phyloP scores from a whole-genome alignment of 2,797 vertebrate species.

The Neosilurus hyrtlii region DNA sequence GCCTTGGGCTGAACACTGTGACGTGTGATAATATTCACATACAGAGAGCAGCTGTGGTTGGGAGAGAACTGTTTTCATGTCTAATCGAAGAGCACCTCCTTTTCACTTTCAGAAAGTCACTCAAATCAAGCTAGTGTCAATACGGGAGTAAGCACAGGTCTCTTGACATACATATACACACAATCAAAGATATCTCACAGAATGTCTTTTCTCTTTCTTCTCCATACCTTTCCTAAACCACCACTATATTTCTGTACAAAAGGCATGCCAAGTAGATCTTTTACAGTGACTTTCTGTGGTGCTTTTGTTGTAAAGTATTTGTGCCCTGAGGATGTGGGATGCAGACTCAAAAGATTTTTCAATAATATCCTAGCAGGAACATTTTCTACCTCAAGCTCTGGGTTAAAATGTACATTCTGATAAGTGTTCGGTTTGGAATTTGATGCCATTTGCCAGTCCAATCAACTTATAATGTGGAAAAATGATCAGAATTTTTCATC shows the following conservation, averaged over 20 bases:
- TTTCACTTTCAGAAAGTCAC: slow-evolving; percentile 9
- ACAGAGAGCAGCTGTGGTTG: slow-evolving; percentile 64
- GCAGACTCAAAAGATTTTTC: background rate
- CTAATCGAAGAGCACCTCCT: slow-evolving; percentile 56
- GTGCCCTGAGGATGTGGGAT: background rate
- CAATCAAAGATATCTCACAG: background rate
- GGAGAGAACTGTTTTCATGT: slow-evolving; percentile 63
- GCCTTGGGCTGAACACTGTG: slow-evolving; percentile 51
- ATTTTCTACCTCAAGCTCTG: background rate
- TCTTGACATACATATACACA: background rate
- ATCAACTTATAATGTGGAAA: background rate
- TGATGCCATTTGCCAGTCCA: background rate
- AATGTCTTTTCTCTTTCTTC: slow-evolving; percentile 3
- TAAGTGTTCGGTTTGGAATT: background rate
- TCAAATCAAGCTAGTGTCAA: slow-evolving; percentile 23
- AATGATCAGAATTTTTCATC: background rate
- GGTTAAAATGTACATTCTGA: background rate
- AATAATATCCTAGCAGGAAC: background rate
- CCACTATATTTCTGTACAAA: background rate
- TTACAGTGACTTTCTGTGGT: background rate
- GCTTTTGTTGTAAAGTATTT: background rate
- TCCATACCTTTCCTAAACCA: background rate
- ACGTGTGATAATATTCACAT: slow-evolving; percentile 69
- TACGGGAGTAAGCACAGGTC: slow-evolving; percentile 8
- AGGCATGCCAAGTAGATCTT: slow-evolving; percentile 1